These are phyloP conservation scores for Aptenodytes patagonicus DNA, from an alignment of 2,113 vertebrate species.

Conservation along the genomic window DNA sequence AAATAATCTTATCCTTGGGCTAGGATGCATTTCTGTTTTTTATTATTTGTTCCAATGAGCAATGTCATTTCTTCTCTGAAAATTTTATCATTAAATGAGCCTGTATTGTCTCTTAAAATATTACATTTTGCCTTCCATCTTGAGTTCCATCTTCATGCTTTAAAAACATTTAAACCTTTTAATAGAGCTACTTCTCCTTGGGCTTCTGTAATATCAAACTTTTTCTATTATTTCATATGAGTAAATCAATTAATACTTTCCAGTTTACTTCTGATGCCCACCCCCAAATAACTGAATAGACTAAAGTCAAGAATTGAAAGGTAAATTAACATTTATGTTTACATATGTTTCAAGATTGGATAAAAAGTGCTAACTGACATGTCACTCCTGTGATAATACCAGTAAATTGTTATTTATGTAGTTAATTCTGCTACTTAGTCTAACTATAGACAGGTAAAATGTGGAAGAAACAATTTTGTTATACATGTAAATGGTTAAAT, in stretches of 20 bases:
- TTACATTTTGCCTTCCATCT: neutral
- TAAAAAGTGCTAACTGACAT: neutral
- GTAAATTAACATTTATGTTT: neutral
- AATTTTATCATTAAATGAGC: neutral
- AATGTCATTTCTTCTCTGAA: neutral
- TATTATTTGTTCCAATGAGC: neutral
- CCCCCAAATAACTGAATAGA: neutral
- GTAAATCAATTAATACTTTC: neutral
- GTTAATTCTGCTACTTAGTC: neutral
- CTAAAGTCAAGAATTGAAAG: neutral
- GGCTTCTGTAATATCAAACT: neutral
- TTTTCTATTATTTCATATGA: neutral
- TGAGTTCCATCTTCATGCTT: neutral
- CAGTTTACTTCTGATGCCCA: neutral
- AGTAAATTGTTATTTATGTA: neutral
- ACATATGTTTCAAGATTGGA: neutral
- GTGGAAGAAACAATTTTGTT: neutral
- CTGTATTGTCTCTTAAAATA: neutral
- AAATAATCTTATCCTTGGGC: constrained; percentile 27
- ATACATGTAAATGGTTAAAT: neutral
- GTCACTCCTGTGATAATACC: neutral
- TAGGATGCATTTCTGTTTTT: neutral
- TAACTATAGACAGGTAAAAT: neutral
- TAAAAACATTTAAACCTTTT: neutral
- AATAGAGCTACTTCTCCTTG: neutral